Conservation (phyloP, 30 jellyfish, hydroid and myxozoan species). For the Haliclystus octoradiatus region DNA sequence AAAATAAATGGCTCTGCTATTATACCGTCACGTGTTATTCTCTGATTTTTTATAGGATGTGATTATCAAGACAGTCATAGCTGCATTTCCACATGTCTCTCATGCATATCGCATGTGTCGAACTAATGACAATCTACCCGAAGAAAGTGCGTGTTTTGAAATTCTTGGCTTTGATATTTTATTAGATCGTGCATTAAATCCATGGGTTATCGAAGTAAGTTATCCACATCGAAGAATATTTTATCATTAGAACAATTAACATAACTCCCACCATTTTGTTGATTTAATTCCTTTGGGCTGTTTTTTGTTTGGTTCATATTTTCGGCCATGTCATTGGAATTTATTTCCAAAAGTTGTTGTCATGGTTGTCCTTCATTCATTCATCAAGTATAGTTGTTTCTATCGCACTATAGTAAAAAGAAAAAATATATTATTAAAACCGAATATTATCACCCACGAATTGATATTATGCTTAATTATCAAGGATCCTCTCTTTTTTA, state of each 20-base stretch:
- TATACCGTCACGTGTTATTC: too few species aligned
- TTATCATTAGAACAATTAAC: too few species aligned
- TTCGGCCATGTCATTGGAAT: background rate
- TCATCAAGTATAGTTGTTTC: too few species aligned
- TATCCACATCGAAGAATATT: background rate
- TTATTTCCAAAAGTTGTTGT: background rate
- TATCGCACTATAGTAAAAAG: too few species aligned
- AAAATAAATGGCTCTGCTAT: too few species aligned
- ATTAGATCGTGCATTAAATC: conserved; percentile 45
- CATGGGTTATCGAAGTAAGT: conserved; percentile 79
- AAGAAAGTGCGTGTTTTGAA: conserved; percentile 72
- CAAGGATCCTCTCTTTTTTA: background rate
- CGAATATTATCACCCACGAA: too few species aligned
- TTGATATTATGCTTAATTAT: too few species aligned
- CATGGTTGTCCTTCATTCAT: too few species aligned
- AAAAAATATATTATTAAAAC: too few species aligned
- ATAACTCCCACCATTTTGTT: too few species aligned
- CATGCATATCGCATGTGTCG: conserved; percentile 87
- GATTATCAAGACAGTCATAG: conserved; percentile 57
- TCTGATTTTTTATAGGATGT: too few species aligned
- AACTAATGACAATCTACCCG: conserved; percentile 58
- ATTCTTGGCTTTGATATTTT: conserved; percentile 74
- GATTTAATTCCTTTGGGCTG: too few species aligned
- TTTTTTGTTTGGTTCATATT: background rate
- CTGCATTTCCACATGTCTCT: conserved; percentile 67